A percentile compares a stretch with the other conserved stretches of the same genome.
phyloP scores from a whole-genome alignment of 1,140 invertebrate genomes.

The Melitaea cinxia region DNA sequence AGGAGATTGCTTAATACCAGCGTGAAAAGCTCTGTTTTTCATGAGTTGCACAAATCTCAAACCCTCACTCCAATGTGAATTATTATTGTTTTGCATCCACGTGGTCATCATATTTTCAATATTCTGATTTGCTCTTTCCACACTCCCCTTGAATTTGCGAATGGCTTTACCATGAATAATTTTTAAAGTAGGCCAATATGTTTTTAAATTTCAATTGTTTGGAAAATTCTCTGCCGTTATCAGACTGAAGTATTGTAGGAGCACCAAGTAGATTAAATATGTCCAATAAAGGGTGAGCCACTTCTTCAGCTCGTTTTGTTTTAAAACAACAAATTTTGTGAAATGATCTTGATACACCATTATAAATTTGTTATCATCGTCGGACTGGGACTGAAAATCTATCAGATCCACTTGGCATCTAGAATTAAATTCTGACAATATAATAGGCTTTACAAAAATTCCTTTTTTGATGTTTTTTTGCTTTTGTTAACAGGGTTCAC shows the following conservation, averaged over 20 bases:
- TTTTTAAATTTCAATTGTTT: neutral
- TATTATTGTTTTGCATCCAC: slow-evolving; percentile 54
- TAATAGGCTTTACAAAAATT: slow-evolving; percentile 22
- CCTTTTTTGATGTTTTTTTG: slow-evolving; percentile 19
- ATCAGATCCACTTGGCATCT: slow-evolving; percentile 11
- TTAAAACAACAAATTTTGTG: slow-evolving; percentile 23
- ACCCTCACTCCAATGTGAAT: slow-evolving; percentile 56
- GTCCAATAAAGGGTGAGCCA: slow-evolving; percentile 17
- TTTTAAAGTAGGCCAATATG: neutral
- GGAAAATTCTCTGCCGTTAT: neutral
- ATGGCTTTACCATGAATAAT: neutral
- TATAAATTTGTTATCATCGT: slow-evolving; percentile 17
- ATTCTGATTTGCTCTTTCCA: slow-evolving; percentile 59
- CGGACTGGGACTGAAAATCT: slow-evolving; percentile 14
- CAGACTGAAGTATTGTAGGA: neutral
- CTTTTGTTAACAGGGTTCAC: slow-evolving; percentile 7
- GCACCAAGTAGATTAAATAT: slow-evolving; percentile 22
- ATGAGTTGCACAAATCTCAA: neutral
- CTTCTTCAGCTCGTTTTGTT: slow-evolving; percentile 19
- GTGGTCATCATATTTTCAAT: slow-evolving; percentile 59
- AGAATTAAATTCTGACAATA: slow-evolving; percentile 16
- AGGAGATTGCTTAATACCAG: slow-evolving; percentile 10
- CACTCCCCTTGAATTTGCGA: neutral
- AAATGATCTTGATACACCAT: slow-evolving; percentile 31
- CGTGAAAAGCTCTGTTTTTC: slow-evolving; percentile 16